Percentiles rank a stretch among this genome's conserved stretches.
These are phyloP conservation scores for Mesorhabditis sp. DNA, from an alignment of 2,888 invertebrate species.

Conservation along the genomic window DNA sequence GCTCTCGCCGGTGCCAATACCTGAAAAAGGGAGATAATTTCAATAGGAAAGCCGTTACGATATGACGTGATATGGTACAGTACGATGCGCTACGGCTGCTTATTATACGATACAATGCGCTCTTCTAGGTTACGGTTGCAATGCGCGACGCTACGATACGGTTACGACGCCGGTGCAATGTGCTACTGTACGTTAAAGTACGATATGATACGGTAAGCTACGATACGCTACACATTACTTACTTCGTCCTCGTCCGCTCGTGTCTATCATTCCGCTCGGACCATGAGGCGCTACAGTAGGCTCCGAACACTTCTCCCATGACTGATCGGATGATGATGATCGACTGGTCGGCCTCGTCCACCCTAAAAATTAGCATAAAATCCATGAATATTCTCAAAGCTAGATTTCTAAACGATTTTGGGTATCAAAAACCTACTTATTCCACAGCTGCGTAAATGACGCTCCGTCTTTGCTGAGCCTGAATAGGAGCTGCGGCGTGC, in stretches of 20 bases:
- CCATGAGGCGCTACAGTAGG: constrained; percentile 52
- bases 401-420: background rate
- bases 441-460: constrained; percentile 53
- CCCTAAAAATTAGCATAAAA: constrained; percentile 23
- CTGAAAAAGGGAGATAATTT: constrained; percentile 14
- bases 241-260: constrained; percentile 44
- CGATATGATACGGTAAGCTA: no score
- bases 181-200: no score
- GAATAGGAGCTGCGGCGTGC: constrained; percentile 49
- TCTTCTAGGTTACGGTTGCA: no score
- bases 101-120: no score
- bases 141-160: no score
- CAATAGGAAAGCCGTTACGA: no score
- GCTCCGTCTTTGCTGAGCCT: constrained; percentile 53
- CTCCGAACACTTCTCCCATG: constrained; percentile 49
- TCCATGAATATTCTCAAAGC: background rate
- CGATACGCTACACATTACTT: background rate
- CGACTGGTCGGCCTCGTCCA: constrained; percentile 50
- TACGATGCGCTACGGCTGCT: no score
- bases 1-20: constrained; percentile 50
- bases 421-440: constrained; percentile 26
- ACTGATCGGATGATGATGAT: constrained; percentile 47
- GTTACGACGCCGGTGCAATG: no score
- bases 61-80: no score
- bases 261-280: constrained; percentile 47